These are phyloP conservation scores for Spialia ferax DNA, from an alignment of 2,888 invertebrate genomes.

Conservation along the genomic window DNA sequence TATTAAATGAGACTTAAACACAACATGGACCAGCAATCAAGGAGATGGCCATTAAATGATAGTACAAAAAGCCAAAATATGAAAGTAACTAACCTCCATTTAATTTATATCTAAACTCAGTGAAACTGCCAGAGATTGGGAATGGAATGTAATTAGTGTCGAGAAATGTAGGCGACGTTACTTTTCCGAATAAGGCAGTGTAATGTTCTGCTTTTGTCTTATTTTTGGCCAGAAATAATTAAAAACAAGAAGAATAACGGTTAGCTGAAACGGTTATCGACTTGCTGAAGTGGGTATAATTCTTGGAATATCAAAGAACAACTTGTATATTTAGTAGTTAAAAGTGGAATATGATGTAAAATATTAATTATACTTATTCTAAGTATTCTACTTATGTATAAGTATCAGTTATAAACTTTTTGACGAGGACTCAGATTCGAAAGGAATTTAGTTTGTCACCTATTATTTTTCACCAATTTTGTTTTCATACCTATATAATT, in stretches of 20 bases:
- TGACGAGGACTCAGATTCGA: too few species aligned
- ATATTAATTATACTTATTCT: too few species aligned
- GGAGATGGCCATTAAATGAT: background rate
- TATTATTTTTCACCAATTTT: too few species aligned
- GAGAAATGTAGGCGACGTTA: conserved; percentile 23
- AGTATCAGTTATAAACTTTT: too few species aligned
- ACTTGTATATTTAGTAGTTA: too few species aligned
- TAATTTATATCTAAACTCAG: conserved; percentile 15
- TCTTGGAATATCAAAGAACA: too few species aligned
- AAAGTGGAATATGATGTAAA: too few species aligned
- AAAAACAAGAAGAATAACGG: background rate
- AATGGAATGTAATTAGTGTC: conserved; percentile 27
- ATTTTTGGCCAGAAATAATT: conserved; percentile 7
- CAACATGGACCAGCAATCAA: background rate
- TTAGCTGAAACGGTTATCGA: background rate
- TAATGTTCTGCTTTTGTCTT: conserved; percentile 14
- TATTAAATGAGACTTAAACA: too few species aligned
- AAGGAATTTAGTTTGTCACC: too few species aligned
- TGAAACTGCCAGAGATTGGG: conserved; percentile 9
- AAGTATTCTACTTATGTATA: too few species aligned
- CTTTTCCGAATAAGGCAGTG: conserved; percentile 13
- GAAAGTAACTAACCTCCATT: background rate
- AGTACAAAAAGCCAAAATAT: background rate
- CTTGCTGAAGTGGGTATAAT: background rate
- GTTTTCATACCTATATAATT: too few species aligned